Evolutionary conservation across 2,888 invertebrate species (phyloP).

Genomic region (Xestia rhomboidea): DNA sequence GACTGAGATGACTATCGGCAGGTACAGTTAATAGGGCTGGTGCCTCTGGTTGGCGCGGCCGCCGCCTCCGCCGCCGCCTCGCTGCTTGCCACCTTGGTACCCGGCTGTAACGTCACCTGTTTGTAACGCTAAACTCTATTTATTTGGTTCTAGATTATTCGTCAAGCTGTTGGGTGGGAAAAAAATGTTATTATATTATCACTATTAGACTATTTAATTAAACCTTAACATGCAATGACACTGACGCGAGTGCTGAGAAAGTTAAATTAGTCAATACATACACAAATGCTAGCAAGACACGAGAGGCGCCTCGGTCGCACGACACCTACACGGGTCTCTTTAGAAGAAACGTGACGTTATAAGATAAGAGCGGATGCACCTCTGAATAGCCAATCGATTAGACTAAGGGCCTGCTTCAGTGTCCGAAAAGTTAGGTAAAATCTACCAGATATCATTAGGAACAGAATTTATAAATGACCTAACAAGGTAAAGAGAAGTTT

Average conservation of each 20-base stretch:
- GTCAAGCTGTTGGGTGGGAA: slow-evolving; percentile 54
- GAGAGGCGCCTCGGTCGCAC: slow-evolving; percentile 63
- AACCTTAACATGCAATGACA: slow-evolving; percentile 50
- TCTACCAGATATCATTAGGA: background rate
- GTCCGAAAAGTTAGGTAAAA: background rate
- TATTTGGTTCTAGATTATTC: slow-evolving; percentile 55
- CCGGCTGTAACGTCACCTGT: slow-evolving; percentile 86
- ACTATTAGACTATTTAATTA: slow-evolving; percentile 32
- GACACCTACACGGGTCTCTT: slow-evolving; percentile 53
- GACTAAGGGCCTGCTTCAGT: slow-evolving; percentile 27
- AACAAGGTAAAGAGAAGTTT: background rate
- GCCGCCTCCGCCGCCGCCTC: slow-evolving; percentile 93
- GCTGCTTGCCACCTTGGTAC: slow-evolving; percentile 96
- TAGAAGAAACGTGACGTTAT: slow-evolving; percentile 16
- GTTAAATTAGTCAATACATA: slow-evolving; percentile 52
- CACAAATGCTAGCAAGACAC: slow-evolving; percentile 60
- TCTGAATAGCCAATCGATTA: slow-evolving; percentile 31
- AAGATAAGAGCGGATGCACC: slow-evolving; percentile 22
- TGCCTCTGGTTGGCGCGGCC: slow-evolving; percentile 96
- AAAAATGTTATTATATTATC: slow-evolving; percentile 46
- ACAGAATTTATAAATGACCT: background rate
- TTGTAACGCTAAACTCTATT: slow-evolving; percentile 62
- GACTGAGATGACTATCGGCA: slow-evolving; percentile 88
- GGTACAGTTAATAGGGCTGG: slow-evolving; percentile 94
- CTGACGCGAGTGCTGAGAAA: slow-evolving; percentile 40